phyloP scores from a whole-genome alignment of 2,888 invertebrate species.

The Rhaphigaster nebulosa region DNA sequence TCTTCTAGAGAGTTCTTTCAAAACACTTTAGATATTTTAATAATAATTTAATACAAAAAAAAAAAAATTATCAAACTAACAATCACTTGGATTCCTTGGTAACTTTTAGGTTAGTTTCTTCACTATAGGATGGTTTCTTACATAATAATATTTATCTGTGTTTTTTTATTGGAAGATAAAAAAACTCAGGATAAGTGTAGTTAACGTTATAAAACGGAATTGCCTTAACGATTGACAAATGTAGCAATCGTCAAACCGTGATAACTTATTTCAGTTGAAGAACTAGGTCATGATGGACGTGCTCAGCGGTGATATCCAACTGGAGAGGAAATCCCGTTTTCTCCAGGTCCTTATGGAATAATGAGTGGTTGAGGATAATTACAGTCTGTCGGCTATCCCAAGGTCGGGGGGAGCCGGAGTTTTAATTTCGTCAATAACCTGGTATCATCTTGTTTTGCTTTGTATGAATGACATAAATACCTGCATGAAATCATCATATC shows the following conservation, averaged over 20 bases:
- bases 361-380: neutral
- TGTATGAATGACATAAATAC: neutral
- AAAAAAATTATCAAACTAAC: too few species aligned
- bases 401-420: neutral
- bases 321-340: conserved; percentile 28
- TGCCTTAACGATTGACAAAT: neutral
- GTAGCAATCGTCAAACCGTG: neutral
- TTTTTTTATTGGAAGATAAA: too few species aligned
- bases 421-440: neutral
- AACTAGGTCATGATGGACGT: conserved; percentile 22
- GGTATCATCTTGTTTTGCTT: conserved; percentile 21
- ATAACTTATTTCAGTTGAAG: neutral
- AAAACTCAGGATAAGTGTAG: too few species aligned
- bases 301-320: neutral
- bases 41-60: too few species aligned
- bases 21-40: too few species aligned
- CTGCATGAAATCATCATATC: neutral
- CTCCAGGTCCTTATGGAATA: conserved; percentile 28
- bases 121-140: too few species aligned
- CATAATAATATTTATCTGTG: too few species aligned
- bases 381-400: neutral
- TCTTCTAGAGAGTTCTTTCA: too few species aligned
- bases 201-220: neutral
- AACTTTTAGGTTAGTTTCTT: too few species aligned
- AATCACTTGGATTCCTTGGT: too few species aligned